phyloP scores from a whole-genome alignment of 2,888 invertebrate species.

The Cinara cedri region DNA sequence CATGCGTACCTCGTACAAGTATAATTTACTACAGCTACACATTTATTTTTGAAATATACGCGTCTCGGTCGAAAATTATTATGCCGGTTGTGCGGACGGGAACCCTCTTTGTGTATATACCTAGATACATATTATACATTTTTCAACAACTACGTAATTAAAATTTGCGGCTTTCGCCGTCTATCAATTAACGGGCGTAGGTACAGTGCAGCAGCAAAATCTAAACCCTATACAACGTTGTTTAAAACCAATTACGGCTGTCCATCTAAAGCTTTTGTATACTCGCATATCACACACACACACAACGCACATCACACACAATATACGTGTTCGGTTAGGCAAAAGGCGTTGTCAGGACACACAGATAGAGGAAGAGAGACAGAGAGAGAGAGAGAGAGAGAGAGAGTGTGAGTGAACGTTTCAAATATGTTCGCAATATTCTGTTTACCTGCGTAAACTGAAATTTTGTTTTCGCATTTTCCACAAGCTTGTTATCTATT shows the following conservation, averaged over 20 bases:
- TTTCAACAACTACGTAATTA: constrained; percentile 8
- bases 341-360: not conserved
- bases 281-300: not conserved
- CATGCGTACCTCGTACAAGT: too few species aligned
- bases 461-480: too few species aligned
- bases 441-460: too few species aligned
- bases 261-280: not conserved
- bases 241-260: constrained; percentile 20
- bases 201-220: constrained; percentile 3
- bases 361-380: too few species aligned
- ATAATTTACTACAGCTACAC: too few species aligned
- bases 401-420: too few species aligned
- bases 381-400: not conserved
- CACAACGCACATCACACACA: not conserved
- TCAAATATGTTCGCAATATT: not conserved
- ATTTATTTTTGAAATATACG: too few species aligned
- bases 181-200: constrained; percentile 8
- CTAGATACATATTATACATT: not conserved
- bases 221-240: not conserved
- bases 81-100: too few species aligned
- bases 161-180: constrained; percentile 1
- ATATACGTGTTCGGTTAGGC: not conserved
- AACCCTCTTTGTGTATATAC: not conserved
- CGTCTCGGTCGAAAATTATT: too few species aligned
- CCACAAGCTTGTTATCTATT: too few species aligned